Base-by-base conservation (phyloP, 2,113 vertebrate species). In the Myotis brandtii region DNA sequence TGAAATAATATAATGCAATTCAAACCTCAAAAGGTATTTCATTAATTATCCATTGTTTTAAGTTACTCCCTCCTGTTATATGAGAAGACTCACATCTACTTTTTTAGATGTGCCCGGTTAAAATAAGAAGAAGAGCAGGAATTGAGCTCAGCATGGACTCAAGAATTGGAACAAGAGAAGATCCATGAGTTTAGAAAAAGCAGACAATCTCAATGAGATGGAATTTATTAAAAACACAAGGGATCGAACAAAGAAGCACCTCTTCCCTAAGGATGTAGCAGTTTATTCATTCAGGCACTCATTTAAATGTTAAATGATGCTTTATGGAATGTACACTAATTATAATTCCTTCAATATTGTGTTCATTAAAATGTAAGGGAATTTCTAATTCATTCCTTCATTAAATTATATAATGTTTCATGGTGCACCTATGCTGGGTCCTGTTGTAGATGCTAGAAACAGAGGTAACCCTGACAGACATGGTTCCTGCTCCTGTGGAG, bases 371-470 rank as follows among this genome's bases (percentile, higher is more conserved):
- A 88, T 85, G 79, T 50, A 70, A 50, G 21, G 25, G 77, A 81
- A 89, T 16, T 70, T 89, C 14, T 76, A 62, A 93, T 76, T 67
- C 72, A 76, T 85, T 81, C 25, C 37, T 69, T 95, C 50, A 84
- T 91, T 88, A 54, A 85, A 54, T 40, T 25, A 56, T 16, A 80
- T 73, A 67, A n/a, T 67, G 11, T 87, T 70, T 87, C 40, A 34
- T 50, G 3, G 12, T 18, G 8, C 1, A 27, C 13, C n/a, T 72
- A 73, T 30, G 64, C 64, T 67, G 69, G 37, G 5, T 86, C 16
- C 27, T 79, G 7, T 59, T 90, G 52, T 87, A 73, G 16, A 79
- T 18, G 4, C 10, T 93, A 73, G 70, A 90, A 77, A 87, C 37
- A n/a, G 50, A 70, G 13, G 34, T 86, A 30, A 79, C 46, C 43